A percentile compares a stretch with the other conserved stretches of the same genome.
Evolutionary conservation across 2,113 vertebrate genomes (phyloP).

Genomic region (Amazona vittata): DNA sequence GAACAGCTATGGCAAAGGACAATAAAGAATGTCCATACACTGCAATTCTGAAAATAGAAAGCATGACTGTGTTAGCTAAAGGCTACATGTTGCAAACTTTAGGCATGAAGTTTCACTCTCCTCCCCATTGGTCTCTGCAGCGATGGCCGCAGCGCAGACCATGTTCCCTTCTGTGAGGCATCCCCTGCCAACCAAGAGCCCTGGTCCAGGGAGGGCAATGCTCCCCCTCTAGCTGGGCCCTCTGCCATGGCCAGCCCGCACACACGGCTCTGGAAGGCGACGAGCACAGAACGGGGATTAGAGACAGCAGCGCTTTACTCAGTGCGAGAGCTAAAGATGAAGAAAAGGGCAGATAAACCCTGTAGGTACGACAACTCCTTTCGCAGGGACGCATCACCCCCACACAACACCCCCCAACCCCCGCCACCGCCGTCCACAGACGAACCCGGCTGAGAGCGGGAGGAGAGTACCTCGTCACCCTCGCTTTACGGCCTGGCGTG

Average conservation of each 20-base stretch:
- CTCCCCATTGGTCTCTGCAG: accelerated
- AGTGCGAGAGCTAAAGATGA: accelerated
- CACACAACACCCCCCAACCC: accelerated
- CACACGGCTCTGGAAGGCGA: neutral
- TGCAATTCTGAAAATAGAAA: accelerated
- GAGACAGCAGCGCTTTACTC: accelerated
- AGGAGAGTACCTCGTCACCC: neutral
- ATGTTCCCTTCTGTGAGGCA: accelerated
- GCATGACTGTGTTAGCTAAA: accelerated
- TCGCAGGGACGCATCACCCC: accelerated
- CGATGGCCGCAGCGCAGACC: neutral
- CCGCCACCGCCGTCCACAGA: neutral
- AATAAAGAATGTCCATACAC: accelerated
- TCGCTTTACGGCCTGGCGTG: slow-evolving; percentile 5
- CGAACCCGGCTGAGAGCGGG: neutral
- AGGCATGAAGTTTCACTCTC: neutral
- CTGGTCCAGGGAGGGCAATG: accelerated
- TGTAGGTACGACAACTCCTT: accelerated
- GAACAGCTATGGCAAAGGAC: accelerated
- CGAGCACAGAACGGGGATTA: accelerated
- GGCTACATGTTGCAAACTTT: accelerated
- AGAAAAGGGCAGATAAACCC: accelerated
- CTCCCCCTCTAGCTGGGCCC: neutral
- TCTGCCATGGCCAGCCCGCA: accelerated
- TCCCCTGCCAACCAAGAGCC: accelerated